phyloP scores from a whole-genome alignment of 2,113 vertebrate species.

The Tiliqua scincoides region DNA sequence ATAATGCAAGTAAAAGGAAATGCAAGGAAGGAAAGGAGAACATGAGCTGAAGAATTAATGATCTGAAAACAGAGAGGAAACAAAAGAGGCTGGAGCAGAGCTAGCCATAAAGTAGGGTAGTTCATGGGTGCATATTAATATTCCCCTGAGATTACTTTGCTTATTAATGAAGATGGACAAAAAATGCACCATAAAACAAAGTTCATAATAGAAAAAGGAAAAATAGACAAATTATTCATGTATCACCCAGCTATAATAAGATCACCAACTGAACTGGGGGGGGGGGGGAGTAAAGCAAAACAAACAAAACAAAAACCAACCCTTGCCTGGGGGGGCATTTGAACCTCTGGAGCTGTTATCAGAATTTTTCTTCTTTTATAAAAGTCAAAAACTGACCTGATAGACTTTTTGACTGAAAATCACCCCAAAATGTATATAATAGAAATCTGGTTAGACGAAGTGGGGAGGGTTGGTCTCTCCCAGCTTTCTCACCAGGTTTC shows the following conservation, averaged over 20 bases:
- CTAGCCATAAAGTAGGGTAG: background rate
- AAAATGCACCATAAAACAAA: background rate
- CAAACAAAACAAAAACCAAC: too few species aligned
- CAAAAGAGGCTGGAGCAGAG: background rate
- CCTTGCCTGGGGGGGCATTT: too few species aligned
- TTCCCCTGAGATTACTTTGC: background rate
- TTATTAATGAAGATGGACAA: background rate
- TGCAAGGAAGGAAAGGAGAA: background rate
- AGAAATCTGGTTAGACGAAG: too few species aligned
- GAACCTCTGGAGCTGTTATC: too few species aligned
- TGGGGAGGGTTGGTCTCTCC: too few species aligned
- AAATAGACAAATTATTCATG: background rate
- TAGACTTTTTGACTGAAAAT: too few species aligned
- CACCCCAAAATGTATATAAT: too few species aligned
- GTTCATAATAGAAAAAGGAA: background rate
- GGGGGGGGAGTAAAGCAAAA: too few species aligned
- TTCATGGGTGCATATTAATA: background rate
- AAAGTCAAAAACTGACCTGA: too few species aligned
- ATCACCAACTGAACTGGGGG: too few species aligned
- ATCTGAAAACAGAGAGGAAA: background rate
- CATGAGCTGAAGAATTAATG: constrained; percentile 10
- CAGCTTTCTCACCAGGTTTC: too few species aligned
- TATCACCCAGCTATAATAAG: background rate
- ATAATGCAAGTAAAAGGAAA: constrained; percentile 5
- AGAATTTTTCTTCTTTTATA: too few species aligned